Percentiles rank a stretch among this genome's conserved stretches.
Conservation (phyloP, 2,113 vertebrate genomes). For the Mellivora capensis region DNA sequence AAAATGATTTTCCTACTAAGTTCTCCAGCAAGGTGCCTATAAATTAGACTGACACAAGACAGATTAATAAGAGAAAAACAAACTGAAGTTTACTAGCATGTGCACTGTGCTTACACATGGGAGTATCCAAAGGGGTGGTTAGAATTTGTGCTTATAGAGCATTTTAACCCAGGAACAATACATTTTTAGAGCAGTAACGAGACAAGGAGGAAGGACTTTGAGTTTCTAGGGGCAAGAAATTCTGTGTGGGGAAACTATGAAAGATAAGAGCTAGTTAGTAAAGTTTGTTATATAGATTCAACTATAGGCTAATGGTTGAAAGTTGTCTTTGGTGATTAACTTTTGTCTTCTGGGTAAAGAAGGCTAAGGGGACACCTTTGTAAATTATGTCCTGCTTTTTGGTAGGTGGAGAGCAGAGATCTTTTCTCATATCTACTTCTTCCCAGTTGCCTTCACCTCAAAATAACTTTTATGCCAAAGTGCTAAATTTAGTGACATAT, state of each 20-base stretch:
- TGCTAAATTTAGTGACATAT: neutral
- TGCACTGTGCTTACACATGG: neutral
- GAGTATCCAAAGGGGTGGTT: neutral
- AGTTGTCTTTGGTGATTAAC: neutral
- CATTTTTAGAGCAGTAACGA: neutral
- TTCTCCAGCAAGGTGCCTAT: neutral
- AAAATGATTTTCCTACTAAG: neutral
- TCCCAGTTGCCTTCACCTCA: neutral
- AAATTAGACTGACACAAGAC: neutral
- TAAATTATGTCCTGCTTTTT: neutral
- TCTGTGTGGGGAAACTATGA: neutral
- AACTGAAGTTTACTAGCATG: neutral
- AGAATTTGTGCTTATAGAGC: neutral
- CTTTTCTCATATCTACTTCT: neutral
- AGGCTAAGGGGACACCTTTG: neutral
- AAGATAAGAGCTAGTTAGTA: neutral
- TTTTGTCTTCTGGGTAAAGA: neutral
- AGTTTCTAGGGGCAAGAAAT: neutral
- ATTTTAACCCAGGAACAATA: neutral
- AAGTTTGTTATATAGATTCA: neutral
- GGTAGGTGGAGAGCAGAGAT: neutral
- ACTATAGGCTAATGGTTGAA: neutral
- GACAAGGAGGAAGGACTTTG: neutral
- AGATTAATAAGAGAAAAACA: neutral
- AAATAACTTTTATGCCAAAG: neutral